Percentiles rank a stretch among this genome's conserved stretches.
phyloP scores from a whole-genome alignment of 2,113 vertebrate genomes.

The Sphyrna mokarran region DNA sequence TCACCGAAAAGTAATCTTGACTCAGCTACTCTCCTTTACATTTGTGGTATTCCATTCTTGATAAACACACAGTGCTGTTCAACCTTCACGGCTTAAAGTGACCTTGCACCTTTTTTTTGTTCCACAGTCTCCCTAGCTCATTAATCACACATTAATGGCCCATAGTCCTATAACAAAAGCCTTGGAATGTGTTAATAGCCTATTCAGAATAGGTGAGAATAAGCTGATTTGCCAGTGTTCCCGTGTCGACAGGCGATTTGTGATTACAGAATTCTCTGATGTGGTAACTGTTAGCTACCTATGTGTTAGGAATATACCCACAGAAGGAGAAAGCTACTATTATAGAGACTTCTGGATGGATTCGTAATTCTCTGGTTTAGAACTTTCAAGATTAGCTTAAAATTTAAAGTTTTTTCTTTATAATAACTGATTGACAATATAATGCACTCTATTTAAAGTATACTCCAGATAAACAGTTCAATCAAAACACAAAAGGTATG shows the following conservation, averaged over 20 bases:
- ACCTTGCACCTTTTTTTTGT: constrained; percentile 21
- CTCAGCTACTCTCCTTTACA: neutral
- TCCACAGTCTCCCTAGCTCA: neutral
- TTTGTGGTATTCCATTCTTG: neutral
- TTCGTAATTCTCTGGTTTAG: neutral
- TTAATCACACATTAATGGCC: constrained; percentile 25
- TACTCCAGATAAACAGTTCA: neutral
- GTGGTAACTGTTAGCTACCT: constrained; percentile 14
- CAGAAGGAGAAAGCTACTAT: neutral
- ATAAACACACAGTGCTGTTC: neutral
- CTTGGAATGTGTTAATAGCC: constrained; percentile 32
- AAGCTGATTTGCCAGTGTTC: constrained; percentile 17
- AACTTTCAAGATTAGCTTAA: neutral
- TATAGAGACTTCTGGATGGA: neutral
- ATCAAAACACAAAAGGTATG: neutral
- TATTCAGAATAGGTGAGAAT: constrained; percentile 36
- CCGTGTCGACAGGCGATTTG: neutral
- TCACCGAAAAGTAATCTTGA: neutral
- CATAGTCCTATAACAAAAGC: constrained; percentile 18
- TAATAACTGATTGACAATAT: neutral
- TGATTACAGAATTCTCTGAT: neutral
- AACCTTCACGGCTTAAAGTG: neutral
- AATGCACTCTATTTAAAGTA: neutral
- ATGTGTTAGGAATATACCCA: neutral
- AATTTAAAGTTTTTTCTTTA: neutral